Evolutionary conservation across 2,113 vertebrate species (phyloP).

Genomic region (Poicephalus meyeri): DNA sequence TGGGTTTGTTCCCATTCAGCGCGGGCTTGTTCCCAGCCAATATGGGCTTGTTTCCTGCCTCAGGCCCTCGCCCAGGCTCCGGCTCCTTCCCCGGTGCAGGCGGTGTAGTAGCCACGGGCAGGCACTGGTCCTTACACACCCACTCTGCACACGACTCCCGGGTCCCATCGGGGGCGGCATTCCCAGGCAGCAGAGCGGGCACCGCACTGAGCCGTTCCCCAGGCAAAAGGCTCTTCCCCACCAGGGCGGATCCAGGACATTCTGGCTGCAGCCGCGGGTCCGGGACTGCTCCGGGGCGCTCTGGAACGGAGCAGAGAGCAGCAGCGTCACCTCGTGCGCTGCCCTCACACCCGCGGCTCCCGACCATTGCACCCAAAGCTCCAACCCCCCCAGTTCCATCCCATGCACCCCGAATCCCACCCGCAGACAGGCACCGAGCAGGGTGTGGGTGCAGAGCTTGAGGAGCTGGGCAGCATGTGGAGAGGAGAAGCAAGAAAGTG

Average conservation of each 20-base stretch:
- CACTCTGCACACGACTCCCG: rapidly evolving
- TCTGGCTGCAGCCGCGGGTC: neutral
- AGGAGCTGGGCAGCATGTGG: neutral
- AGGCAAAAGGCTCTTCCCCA: neutral
- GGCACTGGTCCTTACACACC: neutral
- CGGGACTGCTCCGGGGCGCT: neutral
- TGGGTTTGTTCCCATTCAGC: no score
- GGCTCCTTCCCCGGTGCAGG: neutral
- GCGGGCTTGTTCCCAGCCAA: neutral
- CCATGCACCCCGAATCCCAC: neutral
- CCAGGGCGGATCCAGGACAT: rapidly evolving
- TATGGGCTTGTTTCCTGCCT: rapidly evolving
- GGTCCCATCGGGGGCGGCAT: rapidly evolving
- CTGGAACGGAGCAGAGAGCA: neutral
- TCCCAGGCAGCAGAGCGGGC: rapidly evolving
- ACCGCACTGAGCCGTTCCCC: rapidly evolving
- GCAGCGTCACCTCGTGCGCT: neutral
- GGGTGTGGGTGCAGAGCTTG: no score
- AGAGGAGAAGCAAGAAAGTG: neutral
- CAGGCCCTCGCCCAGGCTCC: rapidly evolving
- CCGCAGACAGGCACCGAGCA: rapidly evolving
- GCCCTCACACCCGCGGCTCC: neutral
- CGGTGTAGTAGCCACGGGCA: neutral
- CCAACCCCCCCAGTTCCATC: neutral
- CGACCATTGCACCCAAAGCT: neutral